phyloP scores from a whole-genome alignment of 2,888 invertebrate genomes.

The Cosmorhoe ocellata region DNA sequence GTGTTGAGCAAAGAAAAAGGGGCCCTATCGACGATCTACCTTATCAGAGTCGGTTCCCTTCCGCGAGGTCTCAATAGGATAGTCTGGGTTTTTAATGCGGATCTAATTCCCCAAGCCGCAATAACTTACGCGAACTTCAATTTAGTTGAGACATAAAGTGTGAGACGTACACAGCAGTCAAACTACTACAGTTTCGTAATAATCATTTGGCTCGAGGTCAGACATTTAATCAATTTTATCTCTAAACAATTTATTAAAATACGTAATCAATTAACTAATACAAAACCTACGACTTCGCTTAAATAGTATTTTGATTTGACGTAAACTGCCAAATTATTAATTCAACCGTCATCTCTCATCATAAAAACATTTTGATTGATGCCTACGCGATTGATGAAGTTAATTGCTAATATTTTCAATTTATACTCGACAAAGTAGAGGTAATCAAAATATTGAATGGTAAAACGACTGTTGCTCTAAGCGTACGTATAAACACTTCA shows the following conservation, averaged over 20 bases:
- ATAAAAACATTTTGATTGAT: constrained; percentile 36
- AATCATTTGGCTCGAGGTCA: constrained; percentile 32
- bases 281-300: constrained; percentile 20
- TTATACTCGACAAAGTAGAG: constrained; percentile 38
- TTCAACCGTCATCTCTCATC: constrained; percentile 30
- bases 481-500: constrained; percentile 26
- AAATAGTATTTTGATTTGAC: constrained; percentile 34
- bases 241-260: constrained; percentile 12
- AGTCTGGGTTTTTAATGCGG: constrained; percentile 76
- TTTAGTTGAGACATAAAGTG: constrained; percentile 63
- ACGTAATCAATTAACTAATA: constrained; percentile 21
- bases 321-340: constrained; percentile 35
- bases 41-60: constrained; percentile 82
- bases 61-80: constrained; percentile 80
- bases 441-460: constrained; percentile 44
- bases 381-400: constrained; percentile 28
- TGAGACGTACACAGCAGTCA: constrained; percentile 58
- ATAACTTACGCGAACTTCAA: constrained; percentile 72
- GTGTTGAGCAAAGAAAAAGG: constrained; percentile 81
- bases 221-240: constrained; percentile 34
- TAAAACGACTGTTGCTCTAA: constrained; percentile 34
- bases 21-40: constrained; percentile 78
- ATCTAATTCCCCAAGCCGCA: constrained; percentile 77
- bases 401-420: constrained; percentile 34
- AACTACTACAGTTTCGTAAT: constrained; percentile 40